Percentiles rank a stretch among this genome's conserved stretches.
Conservation (phyloP, 2,113 vertebrate genomes). For the Pimephales promelas region DNA sequence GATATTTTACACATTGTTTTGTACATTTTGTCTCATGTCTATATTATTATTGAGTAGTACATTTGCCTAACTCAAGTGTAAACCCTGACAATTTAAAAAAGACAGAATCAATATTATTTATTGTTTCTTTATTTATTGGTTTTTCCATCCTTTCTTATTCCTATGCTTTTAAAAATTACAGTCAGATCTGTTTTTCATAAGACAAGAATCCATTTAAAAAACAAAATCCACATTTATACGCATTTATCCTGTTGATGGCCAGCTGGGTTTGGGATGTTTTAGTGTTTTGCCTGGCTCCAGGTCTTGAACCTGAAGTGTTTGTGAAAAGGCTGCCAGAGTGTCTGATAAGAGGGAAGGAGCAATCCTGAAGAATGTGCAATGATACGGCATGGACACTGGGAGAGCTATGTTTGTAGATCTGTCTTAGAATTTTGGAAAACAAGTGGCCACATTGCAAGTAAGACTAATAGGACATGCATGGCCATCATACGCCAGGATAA, state of each 20-base stretch:
- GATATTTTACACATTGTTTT: not conserved
- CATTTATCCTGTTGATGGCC: not conserved
- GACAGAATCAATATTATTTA: not conserved
- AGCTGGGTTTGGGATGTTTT: slow-evolving; percentile 15
- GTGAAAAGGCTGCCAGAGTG: slow-evolving; percentile 11
- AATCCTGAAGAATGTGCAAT: slow-evolving; percentile 22
- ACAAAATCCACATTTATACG: not conserved
- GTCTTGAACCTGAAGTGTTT: slow-evolving; percentile 29
- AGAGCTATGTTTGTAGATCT: not conserved
- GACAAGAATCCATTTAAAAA: slow-evolving; percentile 31
- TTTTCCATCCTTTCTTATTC: not conserved
- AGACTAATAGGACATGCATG: slow-evolving; percentile 11
- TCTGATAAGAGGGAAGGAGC: not conserved
- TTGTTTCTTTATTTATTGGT: not conserved
- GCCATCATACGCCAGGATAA: slow-evolving; percentile 30
- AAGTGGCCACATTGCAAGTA: not conserved
- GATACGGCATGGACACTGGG: not conserved
- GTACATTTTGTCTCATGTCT: not conserved
- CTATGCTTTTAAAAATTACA: not conserved
- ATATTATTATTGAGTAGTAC: not conserved
- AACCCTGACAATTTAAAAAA: not conserved
- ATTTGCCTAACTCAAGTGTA: not conserved
- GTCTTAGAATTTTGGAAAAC: slow-evolving; percentile 23
- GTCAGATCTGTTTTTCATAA: slow-evolving; percentile 33
- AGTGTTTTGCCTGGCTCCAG: slow-evolving; percentile 23